These are phyloP conservation scores for Syndactyla subalaris DNA, from an alignment of 2,797 vertebrate species.

Conservation along the genomic window DNA sequence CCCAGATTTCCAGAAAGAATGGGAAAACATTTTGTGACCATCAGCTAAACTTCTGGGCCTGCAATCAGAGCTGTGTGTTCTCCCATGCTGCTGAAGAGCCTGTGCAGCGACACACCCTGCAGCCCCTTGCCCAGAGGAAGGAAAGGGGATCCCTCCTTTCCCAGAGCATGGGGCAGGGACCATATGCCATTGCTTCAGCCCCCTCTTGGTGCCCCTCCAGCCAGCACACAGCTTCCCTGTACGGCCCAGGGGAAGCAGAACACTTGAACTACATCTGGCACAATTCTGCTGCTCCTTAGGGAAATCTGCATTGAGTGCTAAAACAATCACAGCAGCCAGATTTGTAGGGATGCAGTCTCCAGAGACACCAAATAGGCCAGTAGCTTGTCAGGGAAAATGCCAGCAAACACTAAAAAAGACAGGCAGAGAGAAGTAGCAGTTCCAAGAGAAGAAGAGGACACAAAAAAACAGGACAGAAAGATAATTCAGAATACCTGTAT, in stretches of 20 bases:
- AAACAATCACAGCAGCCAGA: not conserved
- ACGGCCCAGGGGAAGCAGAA: rapidly evolving
- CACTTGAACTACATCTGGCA: not conserved
- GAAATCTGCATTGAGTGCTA: rapidly evolving
- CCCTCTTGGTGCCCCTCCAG: not conserved
- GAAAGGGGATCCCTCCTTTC: not conserved
- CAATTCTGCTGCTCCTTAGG: not conserved
- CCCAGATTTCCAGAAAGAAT: not conserved
- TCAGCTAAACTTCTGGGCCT: not conserved
- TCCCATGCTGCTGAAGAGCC: rapidly evolving
- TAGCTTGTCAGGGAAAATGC: not conserved
- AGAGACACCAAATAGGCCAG: not conserved
- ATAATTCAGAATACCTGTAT: not conserved
- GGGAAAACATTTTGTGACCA: not conserved
- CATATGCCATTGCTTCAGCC: not conserved
- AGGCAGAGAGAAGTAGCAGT: not conserved
- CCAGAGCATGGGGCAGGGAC: not conserved
- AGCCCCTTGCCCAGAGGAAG: rapidly evolving
- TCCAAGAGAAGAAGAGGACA: not conserved
- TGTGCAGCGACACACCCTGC: not conserved
- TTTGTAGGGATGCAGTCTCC: not conserved
- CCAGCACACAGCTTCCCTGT: not conserved
- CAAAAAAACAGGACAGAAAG: not conserved
- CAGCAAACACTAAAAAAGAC: not conserved
- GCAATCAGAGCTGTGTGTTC: not conserved